Conservation (phyloP, 2,888 invertebrate genomes). For the Cephus sareptanus region DNA sequence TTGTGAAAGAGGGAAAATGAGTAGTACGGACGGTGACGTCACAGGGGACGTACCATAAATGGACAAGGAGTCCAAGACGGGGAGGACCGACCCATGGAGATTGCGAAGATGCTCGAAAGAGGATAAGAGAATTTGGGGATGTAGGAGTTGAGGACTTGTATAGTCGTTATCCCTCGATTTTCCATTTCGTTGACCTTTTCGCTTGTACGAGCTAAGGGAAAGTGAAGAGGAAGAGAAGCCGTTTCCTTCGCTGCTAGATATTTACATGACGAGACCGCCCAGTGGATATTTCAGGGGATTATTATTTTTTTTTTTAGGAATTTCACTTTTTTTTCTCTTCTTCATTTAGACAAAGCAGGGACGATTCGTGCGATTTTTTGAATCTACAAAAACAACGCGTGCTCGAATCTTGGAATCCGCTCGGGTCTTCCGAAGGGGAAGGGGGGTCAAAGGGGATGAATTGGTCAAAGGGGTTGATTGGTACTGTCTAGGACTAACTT, state of each 20-base stretch:
- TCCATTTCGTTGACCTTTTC: not conserved
- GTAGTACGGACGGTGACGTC: not conserved
- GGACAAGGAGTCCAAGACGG: not conserved
- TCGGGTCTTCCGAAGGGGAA: not conserved
- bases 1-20: not conserved
- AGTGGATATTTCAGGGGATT: too few relatives aligned
- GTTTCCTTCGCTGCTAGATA: not conserved
- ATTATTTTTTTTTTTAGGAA: too few relatives aligned
- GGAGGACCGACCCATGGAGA: not conserved
- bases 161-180: not conserved
- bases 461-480: not conserved
- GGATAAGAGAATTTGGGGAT: not conserved
- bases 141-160: not conserved
- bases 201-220: not conserved
- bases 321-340: not conserved
- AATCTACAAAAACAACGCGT: not conserved
- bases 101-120: not conserved
- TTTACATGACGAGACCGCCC: not conserved
- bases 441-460: not conserved
- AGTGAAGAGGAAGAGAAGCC: not conserved
- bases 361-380: not conserved
- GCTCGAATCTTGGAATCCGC: not conserved
- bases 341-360: not conserved
- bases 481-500: not conserved
- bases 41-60: not conserved